Conservation (phyloP, 2,113 vertebrate genomes). For the Mola mola region DNA sequence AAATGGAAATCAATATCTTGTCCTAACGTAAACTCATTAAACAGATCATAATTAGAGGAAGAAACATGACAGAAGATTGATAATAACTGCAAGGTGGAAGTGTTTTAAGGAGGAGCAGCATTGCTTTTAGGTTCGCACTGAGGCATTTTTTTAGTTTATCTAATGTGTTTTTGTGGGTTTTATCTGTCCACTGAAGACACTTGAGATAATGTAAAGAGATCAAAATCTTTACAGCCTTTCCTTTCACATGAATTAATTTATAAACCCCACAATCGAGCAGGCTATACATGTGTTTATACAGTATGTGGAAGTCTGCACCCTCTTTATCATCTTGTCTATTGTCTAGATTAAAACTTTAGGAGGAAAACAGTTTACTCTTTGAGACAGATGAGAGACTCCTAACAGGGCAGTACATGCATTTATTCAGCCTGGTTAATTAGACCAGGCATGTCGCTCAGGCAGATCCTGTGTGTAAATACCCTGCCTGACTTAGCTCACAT, state of each 20-base stretch:
- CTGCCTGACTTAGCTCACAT: conserved; percentile 32
- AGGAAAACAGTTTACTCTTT: not conserved
- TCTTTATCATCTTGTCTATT: not conserved
- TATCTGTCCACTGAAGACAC: not conserved
- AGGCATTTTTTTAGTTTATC: not conserved
- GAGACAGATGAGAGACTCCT: not conserved
- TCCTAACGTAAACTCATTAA: not conserved
- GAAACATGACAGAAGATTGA: conserved; percentile 6
- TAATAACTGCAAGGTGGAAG: not conserved
- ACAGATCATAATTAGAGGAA: conserved; percentile 12
- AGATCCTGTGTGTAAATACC: conserved; percentile 63
- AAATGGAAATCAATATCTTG: conserved; percentile 9
- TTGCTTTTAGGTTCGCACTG: too few species aligned
- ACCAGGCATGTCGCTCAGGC: conserved; percentile 50
- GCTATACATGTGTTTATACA: not conserved
- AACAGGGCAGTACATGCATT: conserved; percentile 8
- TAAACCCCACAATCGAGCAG: not conserved
- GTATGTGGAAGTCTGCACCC: not conserved
- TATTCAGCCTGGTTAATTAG: conserved; percentile 52
- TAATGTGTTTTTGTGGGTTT: too few species aligned
- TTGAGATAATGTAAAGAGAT: not conserved
- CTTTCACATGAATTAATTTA: not conserved
- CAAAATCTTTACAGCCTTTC: not conserved
- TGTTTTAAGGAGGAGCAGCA: not conserved
- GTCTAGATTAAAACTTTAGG: too few species aligned